Evolutionary conservation across 2,113 vertebrate genomes (phyloP).

Genomic region (Chiloscyllium plagiosum): DNA sequence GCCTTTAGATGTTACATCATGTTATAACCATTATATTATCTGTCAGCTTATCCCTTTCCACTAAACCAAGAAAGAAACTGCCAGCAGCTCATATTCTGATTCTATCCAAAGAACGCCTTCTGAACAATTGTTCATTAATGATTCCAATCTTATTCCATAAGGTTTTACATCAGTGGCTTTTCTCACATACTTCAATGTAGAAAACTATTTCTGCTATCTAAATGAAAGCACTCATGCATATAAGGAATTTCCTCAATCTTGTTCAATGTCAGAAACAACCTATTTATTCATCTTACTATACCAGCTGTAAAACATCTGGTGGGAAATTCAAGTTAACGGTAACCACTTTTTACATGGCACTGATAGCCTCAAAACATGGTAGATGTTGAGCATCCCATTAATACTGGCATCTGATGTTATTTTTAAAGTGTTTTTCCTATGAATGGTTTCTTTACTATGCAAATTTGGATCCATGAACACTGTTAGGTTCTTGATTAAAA

Average conservation of each 20-base stretch:
- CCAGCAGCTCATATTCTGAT: neutral
- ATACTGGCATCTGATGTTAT: neutral
- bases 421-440: neutral
- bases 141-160: neutral
- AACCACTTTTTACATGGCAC: neutral
- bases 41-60: conserved; percentile 12
- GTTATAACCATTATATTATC: conserved; percentile 29
- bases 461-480: neutral
- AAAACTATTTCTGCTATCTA: neutral
- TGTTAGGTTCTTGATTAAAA: neutral
- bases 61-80: conserved; percentile 15
- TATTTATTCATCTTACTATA: neutral
- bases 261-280: neutral
- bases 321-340: neutral
- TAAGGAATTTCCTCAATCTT: neutral
- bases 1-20: conserved; percentile 26
- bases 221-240: neutral
- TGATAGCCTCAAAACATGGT: neutral
- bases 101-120: neutral
- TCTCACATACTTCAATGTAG: neutral
- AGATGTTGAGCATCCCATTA: neutral
- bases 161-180: neutral
- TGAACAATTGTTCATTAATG: neutral
- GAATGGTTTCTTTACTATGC: neutral
- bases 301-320: neutral